Percentiles rank a stretch among this genome's conserved stretches.
Evolutionary conservation across 2,113 vertebrate species (phyloP).

Genomic region (Numida meleagris): DNA sequence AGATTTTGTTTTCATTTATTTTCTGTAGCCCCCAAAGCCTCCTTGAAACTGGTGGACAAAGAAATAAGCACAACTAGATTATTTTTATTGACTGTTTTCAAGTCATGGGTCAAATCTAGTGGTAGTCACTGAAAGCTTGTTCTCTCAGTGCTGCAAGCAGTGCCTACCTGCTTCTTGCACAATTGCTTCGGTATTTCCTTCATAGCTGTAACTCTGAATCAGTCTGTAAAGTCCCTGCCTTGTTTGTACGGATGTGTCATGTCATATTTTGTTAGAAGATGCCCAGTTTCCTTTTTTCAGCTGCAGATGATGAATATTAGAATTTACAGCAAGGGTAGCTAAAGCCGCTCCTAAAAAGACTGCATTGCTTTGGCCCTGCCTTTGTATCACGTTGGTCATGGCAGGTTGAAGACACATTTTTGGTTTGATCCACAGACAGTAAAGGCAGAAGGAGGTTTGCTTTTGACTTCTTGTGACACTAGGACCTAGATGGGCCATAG

Average conservation of each 20-base stretch:
- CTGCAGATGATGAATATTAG: not conserved
- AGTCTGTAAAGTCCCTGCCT: not conserved
- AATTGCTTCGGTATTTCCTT: rapidly evolving
- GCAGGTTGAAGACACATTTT: not conserved
- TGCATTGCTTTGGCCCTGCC: not conserved
- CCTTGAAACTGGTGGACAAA: not conserved
- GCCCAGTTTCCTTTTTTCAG: not conserved
- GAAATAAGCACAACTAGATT: not conserved
- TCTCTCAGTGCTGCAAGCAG: not conserved
- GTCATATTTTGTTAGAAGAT: not conserved
- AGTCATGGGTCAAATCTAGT: not conserved
- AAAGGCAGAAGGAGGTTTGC: not conserved
- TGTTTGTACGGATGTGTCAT: not conserved
- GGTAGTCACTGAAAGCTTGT: not conserved
- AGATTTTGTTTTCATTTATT: not conserved
- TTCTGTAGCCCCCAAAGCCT: not conserved
- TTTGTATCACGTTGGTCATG: not conserved
- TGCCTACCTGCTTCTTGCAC: not conserved
- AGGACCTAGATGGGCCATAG: not conserved
- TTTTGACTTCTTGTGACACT: not conserved
- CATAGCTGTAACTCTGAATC: not conserved
- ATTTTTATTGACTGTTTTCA: slow-evolving; percentile 4
- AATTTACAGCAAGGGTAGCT: not conserved
- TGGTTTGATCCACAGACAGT: not conserved
- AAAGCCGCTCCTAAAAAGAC: not conserved